phyloP scores from a whole-genome alignment of 2,888 invertebrate genomes.

The Pyralis farinalis region DNA sequence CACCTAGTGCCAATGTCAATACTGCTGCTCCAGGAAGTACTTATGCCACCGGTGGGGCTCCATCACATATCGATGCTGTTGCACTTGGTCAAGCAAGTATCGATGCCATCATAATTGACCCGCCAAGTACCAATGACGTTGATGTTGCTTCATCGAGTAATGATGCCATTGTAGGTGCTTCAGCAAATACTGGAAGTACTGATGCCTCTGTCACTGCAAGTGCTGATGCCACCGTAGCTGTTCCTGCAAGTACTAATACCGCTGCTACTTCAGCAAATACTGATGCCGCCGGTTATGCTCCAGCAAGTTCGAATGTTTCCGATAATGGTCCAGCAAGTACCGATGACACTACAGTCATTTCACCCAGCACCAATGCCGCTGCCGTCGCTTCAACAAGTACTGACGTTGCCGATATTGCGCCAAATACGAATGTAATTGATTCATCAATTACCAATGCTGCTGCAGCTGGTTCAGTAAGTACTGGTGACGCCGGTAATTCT shows the following conservation, averaged over 20 bases:
- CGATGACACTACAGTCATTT: no score
- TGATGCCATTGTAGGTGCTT: not conserved
- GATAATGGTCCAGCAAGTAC: not conserved
- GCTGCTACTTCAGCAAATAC: no score
- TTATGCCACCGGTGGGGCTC: conserved; percentile 1
- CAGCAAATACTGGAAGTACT: not conserved
- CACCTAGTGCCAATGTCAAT: not conserved
- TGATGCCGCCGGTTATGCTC: no score
- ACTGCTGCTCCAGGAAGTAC: conserved; percentile 1
- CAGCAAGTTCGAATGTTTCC: not conserved
- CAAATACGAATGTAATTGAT: no score
- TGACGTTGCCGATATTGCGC: no score
- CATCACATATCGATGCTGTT: conserved; percentile 1
- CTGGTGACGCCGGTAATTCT: no score
- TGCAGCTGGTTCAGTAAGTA: no score
- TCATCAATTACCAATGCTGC: no score
- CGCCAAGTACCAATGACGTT: not conserved
- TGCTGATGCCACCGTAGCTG: not conserved
- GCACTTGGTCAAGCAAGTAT: not conserved
- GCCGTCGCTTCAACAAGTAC: no score
- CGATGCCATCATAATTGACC: not conserved
- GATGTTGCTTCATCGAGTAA: not conserved
- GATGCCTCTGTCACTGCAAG: not conserved
- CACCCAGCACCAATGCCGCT: no score
- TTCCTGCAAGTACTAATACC: not conserved